Base-by-base conservation (phyloP, 2,113 vertebrate species). In the Dolichotis patagonum region DNA sequence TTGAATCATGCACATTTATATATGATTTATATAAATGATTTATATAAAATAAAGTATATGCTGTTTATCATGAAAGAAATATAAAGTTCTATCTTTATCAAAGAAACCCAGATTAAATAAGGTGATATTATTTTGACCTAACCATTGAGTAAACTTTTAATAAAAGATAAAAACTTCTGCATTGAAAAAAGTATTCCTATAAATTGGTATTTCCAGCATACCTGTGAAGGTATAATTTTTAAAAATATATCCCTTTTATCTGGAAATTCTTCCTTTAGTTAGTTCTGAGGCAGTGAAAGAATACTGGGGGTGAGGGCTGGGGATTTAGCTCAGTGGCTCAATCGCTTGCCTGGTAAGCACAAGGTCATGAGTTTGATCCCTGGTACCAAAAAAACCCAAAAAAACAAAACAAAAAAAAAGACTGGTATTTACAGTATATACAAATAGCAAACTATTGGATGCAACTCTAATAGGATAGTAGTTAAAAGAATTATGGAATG, bases 141-240 rank as follows among this genome's bases (percentile, higher is more conserved):
- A 90, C 17, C 81, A 2, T 52, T 81, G 41, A 93, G 13, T 86
- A 46, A 78, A 87, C 24, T 91, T 93, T 28, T 81, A 85, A 84
- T 81, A 82, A 95, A 88, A n/a, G 71, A 43, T 85, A 91, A 84
- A 96, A 81, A 20, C 86, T 12, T 77, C 8, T 91, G 30, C 41
- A 92, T 26, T 85, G 82, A 88, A 85, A 69, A 32, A 13, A 77
- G 32, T 35, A 78, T 92, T 95, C 49, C 38, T 16, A 60, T 78
- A 81, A 65, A 96, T 90, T 75, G 71, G 5, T 80, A 32, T 96
- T 91, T 94, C 83, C 85, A 85, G 71, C 17, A 28, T 91, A 65
- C 7, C 32, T 89, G 3, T 60, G 38, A 88, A 49, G 1, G 60
- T 52, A 24, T 14, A 92, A 65, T 67, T 95, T 65, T 14, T 1